phyloP scores from a whole-genome alignment of 2,113 vertebrate species.

The Synodontis membranacea region DNA sequence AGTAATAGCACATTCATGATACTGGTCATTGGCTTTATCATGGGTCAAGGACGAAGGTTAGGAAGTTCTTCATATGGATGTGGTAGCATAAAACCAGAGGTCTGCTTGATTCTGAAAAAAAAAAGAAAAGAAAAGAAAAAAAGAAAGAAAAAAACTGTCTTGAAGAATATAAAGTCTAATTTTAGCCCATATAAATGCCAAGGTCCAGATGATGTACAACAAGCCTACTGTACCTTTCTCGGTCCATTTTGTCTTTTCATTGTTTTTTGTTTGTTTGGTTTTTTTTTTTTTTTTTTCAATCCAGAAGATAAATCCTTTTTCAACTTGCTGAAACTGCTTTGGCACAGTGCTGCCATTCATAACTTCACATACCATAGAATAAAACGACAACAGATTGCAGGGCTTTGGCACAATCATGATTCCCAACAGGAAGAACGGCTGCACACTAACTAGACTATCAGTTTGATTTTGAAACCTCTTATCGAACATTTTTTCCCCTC shows the following conservation, averaged over 20 bases:
- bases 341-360: not conserved
- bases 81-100: not conserved
- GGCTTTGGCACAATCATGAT: not conserved
- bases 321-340: not conserved
- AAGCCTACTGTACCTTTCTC: not conserved
- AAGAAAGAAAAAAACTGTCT: not conserved
- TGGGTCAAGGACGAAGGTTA: not conserved
- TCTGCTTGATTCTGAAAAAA: not conserved
- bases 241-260: not conserved
- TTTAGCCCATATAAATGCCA: not conserved
- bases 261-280: not conserved
- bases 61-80: not conserved
- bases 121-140: not conserved
- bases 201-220: too few species aligned
- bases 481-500: not conserved
- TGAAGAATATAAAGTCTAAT: not conserved
- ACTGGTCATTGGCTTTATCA: slow-evolving; percentile 18
- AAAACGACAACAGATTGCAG: not conserved
- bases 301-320: not conserved
- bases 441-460: not conserved
- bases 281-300: not conserved
- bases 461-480: not conserved
- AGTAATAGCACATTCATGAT: slow-evolving; percentile 61
- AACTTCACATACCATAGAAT: not conserved
- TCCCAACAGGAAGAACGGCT: not conserved